A percentile compares a stretch with the other conserved stretches of the same genome.
phyloP scores from a whole-genome alignment of 2,113 vertebrate genomes.

The Willisornis vidua region DNA sequence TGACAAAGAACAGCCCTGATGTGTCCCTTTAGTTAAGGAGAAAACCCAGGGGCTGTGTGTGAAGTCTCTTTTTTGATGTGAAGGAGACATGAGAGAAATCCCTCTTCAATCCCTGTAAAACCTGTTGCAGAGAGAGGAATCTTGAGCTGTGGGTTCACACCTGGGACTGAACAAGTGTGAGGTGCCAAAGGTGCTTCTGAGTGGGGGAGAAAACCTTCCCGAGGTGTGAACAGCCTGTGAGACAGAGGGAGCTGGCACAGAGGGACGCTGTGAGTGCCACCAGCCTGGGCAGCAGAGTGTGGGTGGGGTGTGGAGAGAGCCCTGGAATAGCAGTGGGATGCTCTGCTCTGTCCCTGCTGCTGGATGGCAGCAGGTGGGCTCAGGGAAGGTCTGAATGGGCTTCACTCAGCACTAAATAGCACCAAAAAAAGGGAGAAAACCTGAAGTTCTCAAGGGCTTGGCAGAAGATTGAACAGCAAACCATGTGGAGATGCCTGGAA shows the following conservation, averaged over 20 bases:
- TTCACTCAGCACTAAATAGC: neutral
- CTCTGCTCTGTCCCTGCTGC: neutral
- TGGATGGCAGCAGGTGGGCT: neutral
- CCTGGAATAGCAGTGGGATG: neutral
- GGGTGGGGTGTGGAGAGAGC: neutral
- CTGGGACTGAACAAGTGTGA: neutral
- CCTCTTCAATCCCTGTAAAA: accelerated
- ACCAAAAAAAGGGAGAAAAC: neutral
- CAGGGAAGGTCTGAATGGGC: neutral
- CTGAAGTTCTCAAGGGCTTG: neutral
- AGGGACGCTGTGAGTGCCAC: neutral
- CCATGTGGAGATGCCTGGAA: neutral
- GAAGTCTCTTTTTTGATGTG: neutral
- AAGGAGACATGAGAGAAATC: neutral
- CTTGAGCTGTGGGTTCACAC: neutral
- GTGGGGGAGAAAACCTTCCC: neutral
- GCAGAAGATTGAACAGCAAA: neutral
- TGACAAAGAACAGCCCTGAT: no score
- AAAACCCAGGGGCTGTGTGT: neutral
- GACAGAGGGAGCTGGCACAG: neutral
- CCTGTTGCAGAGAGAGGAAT: neutral
- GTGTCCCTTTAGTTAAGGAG: neutral
- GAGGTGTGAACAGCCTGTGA: neutral
- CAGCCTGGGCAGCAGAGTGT: neutral
- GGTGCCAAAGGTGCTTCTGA: neutral